Percentiles rank a stretch among this genome's conserved stretches.
Conservation (phyloP, 2,113 vertebrate species). For the Excalfactoria chinensis region DNA sequence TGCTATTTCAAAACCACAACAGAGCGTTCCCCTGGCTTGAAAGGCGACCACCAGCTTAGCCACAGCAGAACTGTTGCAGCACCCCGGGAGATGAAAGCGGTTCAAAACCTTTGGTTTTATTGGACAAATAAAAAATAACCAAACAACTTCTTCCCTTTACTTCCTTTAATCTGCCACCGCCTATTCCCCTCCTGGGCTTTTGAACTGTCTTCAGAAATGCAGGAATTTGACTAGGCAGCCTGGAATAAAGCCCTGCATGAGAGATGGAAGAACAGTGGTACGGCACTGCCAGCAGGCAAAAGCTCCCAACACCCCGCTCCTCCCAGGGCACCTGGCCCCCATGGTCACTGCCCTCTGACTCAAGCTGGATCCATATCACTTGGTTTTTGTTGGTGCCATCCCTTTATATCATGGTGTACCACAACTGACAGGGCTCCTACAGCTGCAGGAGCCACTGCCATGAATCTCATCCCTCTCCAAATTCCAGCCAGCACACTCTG, state of each 20-base stretch:
- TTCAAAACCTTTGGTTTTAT: neutral
- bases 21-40: constrained; percentile 7
- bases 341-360: neutral
- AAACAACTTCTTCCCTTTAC: neutral
- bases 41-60: constrained; percentile 19
- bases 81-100: constrained; percentile 28
- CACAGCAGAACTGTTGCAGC: neutral
- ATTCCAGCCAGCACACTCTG: neutral
- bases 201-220: neutral
- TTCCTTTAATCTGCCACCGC: neutral
- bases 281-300: neutral
- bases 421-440: neutral
- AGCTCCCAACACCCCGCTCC: neutral
- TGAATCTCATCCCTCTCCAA: neutral
- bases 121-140: constrained; percentile 23
- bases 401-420: accelerated
- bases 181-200: neutral
- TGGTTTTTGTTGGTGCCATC: neutral
- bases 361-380: neutral
- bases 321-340: neutral
- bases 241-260: neutral
- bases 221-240: neutral
- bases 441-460: neutral
- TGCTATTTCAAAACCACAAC: constrained; percentile 22
- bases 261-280: neutral